Evolutionary conservation across 2,888 invertebrate species (phyloP).

Genomic region (Sympetrum striolatum): DNA sequence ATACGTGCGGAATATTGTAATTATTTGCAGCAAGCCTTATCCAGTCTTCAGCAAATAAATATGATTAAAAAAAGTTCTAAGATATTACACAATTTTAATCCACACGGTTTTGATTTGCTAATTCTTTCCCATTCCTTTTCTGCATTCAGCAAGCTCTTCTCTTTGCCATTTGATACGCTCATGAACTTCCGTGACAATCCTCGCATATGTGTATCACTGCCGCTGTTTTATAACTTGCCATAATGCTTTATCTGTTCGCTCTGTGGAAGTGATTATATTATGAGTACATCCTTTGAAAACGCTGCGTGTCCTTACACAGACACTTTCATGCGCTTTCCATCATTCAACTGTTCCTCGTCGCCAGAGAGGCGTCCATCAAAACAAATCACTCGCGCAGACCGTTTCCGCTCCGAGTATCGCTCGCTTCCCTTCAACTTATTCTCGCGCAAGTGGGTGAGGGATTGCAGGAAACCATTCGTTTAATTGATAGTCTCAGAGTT

Average conservation of each 20-base stretch:
- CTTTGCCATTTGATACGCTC: no score
- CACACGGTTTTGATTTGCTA: no score
- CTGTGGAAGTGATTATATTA: not conserved
- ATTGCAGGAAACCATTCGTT: not conserved
- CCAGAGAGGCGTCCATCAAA: slow-evolving; percentile 7
- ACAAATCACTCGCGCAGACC: slow-evolving; percentile 5
- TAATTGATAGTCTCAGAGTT: no score
- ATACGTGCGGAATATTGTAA: no score
- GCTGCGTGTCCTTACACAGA: not conserved
- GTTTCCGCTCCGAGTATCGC: not conserved
- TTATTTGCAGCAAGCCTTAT: no score
- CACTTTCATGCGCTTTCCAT: not conserved
- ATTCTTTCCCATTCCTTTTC: not conserved
- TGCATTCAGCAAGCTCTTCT: no score
- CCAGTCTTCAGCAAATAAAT: no score
- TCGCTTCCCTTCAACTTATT: not conserved
- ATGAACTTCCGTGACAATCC: not conserved
- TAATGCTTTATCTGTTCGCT: not conserved
- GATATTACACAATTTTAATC: no score
- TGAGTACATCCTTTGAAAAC: not conserved
- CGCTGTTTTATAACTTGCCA: not conserved
- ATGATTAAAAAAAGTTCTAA: no score
- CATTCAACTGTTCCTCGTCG: not conserved
- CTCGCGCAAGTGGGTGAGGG: not conserved
- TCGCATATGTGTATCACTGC: not conserved